Evolutionary conservation across 2,888 invertebrate species (phyloP), one percentile per base, ranked within the genome.

Genomic region (Andrena chrysosceles): DNA sequence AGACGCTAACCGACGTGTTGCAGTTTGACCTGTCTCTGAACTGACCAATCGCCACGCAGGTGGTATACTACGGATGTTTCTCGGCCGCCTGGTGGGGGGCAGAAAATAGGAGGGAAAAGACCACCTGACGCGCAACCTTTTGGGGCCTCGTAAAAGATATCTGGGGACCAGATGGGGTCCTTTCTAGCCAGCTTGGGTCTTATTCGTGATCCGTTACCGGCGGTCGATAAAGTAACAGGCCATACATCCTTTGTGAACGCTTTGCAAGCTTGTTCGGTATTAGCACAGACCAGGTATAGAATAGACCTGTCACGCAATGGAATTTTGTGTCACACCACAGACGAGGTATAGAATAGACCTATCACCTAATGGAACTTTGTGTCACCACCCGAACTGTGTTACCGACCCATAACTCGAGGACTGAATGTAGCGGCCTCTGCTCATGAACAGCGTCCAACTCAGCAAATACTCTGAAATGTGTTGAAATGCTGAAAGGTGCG

Each of bases 11-110:
- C 90, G 91, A 91, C 86, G 90, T 88, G 82, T 84, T 88, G 91
- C 88, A 85, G 91, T 90, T 92, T 92, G 92, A 92, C 92, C 92
- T 90, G 92, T 88, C 91, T 89, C 87, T 67, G 85, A 87, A 89
- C 90, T 88, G 88, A 87, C 91, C 91, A 91, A 91, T 91, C 75
- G 88, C 77, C 77, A 74, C 77, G 88, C 88, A 89, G 90, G 83
- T 87, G 85, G 84, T 85, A 84, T 29, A 59, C 84, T 78, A 71
- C 80, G 83, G 42, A 86, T 84, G 81, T 56, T 75, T 67, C 81
- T 31, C 26, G 29, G 10, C 77, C 48, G 54, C 54, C 10, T 63
- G 70, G 71, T 66, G 80, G 74, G 66, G 67, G 54, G 63, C 59
- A 66, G 70, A 71, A 63, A 72, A 72, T 52, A 69, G 79, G 79